These are phyloP conservation scores for Natrix natrix DNA, from an alignment of 2,797 vertebrate species.

Conservation along the genomic window DNA sequence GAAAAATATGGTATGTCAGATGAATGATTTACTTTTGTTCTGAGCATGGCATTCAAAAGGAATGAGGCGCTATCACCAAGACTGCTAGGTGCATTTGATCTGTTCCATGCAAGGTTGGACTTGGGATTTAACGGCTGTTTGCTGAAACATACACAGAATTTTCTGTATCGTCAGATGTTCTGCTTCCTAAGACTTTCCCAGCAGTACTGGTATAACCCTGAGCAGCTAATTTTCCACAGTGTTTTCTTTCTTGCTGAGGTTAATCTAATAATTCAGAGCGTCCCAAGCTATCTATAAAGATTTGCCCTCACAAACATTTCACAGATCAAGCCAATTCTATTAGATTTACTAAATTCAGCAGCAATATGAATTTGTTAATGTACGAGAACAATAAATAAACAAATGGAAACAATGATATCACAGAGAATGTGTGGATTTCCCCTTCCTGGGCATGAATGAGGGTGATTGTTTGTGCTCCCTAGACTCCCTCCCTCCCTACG, in stretches of 20 bases:
- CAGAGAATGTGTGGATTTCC: constrained; percentile 20
- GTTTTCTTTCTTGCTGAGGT: not conserved
- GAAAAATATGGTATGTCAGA: not conserved
- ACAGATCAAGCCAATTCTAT: not conserved
- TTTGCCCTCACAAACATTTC: not conserved
- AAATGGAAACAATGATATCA: constrained; percentile 31
- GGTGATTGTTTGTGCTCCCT: not conserved
- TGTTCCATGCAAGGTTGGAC: not conserved
- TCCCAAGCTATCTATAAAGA: not conserved
- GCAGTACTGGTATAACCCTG: not conserved
- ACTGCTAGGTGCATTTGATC: not conserved
- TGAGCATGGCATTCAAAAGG: not conserved
- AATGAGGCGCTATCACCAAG: not conserved
- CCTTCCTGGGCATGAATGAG: constrained; percentile 3
- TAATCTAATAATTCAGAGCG: not conserved
- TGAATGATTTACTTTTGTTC: not conserved
- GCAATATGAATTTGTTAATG: not conserved
- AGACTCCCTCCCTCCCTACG: not conserved
- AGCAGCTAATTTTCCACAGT: not conserved
- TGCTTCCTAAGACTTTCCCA: not conserved
- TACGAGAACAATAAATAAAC: not conserved
- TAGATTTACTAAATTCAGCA: not conserved
- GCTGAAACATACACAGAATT: not conserved
- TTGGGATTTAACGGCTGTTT: not conserved
- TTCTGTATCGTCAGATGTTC: not conserved